Percentiles rank a stretch among this genome's conserved stretches.
These are phyloP conservation scores for Eurosta solidaginis DNA, from an alignment of 1,140 invertebrate species.

Conservation along the genomic window DNA sequence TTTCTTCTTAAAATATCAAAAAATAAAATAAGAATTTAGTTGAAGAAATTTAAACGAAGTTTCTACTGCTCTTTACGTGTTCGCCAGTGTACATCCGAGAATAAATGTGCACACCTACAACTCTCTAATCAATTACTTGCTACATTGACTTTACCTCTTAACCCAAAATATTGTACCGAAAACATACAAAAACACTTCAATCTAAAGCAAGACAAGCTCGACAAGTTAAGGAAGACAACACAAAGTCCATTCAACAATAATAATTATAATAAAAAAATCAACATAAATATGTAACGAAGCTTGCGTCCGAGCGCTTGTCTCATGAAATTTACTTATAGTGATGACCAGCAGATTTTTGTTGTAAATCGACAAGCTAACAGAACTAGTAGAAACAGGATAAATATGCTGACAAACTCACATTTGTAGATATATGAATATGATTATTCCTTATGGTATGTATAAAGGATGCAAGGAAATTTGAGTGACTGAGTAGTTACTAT, in stretches of 20 bases:
- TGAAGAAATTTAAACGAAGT: too few species aligned
- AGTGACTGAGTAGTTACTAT: conserved; percentile 1
- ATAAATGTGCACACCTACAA: too few species aligned
- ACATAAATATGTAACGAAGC: too few species aligned
- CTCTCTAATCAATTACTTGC: background rate
- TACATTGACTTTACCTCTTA: background rate
- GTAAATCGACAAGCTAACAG: background rate
- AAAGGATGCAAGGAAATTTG: conserved; percentile 19
- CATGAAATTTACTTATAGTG: background rate
- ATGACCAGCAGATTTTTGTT: background rate
- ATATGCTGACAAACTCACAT: background rate
- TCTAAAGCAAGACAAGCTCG: background rate
- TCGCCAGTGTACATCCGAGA: too few species aligned
- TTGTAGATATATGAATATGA: background rate
- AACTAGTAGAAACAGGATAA: background rate
- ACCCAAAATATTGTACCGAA: background rate
- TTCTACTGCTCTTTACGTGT: too few species aligned
- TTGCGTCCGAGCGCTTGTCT: background rate
- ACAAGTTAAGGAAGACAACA: conserved; percentile 8
- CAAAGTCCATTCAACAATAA: background rate
- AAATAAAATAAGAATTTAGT: too few species aligned
- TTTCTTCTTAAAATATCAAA: too few species aligned
- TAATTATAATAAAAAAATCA: too few species aligned
- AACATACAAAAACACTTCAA: too few species aligned
- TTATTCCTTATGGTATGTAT: background rate